phyloP scores from a whole-genome alignment of 2,888 invertebrate species.

The Lasioglossum figueresi region DNA sequence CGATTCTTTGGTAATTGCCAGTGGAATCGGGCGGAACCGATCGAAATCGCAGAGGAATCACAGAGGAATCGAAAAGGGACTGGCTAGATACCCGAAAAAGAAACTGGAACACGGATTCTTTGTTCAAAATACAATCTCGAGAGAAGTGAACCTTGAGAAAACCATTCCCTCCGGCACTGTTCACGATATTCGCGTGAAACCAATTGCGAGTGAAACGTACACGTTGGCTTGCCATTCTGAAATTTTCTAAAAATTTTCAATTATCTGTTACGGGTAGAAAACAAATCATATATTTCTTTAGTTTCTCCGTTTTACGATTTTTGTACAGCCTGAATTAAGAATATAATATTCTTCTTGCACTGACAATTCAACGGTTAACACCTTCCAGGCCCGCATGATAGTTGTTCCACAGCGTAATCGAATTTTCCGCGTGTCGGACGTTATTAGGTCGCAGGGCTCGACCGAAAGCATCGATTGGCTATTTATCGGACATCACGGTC shows the following conservation, averaged over 20 bases:
- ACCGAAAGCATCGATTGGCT: conserved; percentile 1
- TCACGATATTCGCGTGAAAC: neutral
- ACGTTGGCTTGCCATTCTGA: neutral
- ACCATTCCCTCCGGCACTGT: neutral
- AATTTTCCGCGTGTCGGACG: neutral
- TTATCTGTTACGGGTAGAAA: neutral
- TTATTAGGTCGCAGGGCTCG: neutral
- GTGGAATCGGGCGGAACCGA: neutral
- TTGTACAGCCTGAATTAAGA: neutral
- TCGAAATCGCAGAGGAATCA: neutral
- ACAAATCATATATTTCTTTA: neutral
- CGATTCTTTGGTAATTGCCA: conserved; percentile 40
- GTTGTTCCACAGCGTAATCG: neutral
- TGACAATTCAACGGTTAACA: neutral
- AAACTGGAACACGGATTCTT: neutral
- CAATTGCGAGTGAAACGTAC: neutral
- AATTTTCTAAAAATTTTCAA: neutral
- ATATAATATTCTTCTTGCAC: no score
- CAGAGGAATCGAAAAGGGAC: neutral
- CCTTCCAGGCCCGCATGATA: neutral
- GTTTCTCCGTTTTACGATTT: neutral
- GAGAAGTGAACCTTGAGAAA: neutral
- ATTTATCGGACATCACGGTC: conserved; percentile 29
- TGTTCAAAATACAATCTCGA: neutral
- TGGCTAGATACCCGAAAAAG: neutral